Conservation (phyloP, 1,140 invertebrate genomes). For the Apis laboriosa region DNA sequence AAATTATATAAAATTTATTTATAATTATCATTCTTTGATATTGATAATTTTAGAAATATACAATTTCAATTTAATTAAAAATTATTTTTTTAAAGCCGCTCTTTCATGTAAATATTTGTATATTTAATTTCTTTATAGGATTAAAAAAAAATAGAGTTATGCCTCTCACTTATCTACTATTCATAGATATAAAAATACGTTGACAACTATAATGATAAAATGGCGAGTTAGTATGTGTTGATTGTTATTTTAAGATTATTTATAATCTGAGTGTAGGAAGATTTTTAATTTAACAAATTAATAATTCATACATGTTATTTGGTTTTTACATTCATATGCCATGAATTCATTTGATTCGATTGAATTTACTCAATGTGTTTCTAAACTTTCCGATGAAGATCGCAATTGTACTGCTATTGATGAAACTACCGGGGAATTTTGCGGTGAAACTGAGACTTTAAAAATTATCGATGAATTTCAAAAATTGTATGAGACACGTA, state of each 20-base stretch:
- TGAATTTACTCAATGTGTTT: slow-evolving; percentile 20
- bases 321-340: background rate
- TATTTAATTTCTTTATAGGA: background rate
- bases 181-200: slow-evolving; percentile 1
- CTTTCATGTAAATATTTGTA: background rate
- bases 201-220: slow-evolving; percentile 28
- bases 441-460: slow-evolving; percentile 64
- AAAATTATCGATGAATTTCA: slow-evolving; percentile 70
- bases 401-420: slow-evolving; percentile 45
- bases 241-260: slow-evolving; percentile 35
- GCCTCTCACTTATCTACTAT: background rate
- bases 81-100: background rate
- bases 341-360: slow-evolving; percentile 45
- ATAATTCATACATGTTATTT: background rate
- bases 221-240: slow-evolving; percentile 51
- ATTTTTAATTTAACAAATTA: slow-evolving; percentile 19
- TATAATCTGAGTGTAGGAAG: slow-evolving; percentile 47
- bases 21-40: too few species aligned
- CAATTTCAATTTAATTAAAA: background rate
- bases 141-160: too few species aligned
- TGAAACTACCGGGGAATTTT: slow-evolving; percentile 51
- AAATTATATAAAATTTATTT: too few species aligned
- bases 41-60: too few species aligned
- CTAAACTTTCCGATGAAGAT: slow-evolving; percentile 16
- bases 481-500: slow-evolving; percentile 67